phyloP scores from a whole-genome alignment of 2,888 invertebrate species.

The Troides aeacus region DNA sequence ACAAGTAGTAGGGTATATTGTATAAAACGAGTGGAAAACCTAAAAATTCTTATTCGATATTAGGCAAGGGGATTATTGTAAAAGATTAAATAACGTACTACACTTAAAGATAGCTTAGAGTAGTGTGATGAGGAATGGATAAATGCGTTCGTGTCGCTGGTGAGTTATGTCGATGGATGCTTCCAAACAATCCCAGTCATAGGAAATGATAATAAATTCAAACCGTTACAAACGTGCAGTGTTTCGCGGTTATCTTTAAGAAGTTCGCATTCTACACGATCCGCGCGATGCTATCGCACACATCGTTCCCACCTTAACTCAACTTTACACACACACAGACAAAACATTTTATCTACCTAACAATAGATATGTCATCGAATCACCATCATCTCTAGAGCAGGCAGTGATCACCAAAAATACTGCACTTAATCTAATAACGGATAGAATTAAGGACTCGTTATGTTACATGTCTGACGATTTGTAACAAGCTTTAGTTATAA shows the following conservation, averaged over 20 bases:
- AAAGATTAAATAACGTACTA: conserved; percentile 71
- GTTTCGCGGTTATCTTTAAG: conserved; percentile 30
- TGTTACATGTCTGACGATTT: conserved; percentile 2
- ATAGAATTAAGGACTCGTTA: conserved; percentile 13
- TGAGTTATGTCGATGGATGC: neutral
- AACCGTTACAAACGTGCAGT: conserved; percentile 24
- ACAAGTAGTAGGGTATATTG: conserved; percentile 65
- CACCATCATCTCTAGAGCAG: conserved; percentile 72
- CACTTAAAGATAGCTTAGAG: conserved; percentile 77
- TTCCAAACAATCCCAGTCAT: neutral
- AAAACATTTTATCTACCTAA: conserved; percentile 72
- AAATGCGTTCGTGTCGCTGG: conserved; percentile 17
- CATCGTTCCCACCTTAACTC: conserved; percentile 40
- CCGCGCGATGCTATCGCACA: conserved; percentile 35
- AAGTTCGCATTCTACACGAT: conserved; percentile 38
- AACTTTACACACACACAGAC: conserved; percentile 51
- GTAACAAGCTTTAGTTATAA: conserved; percentile 5
- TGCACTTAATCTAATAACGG: conserved; percentile 25
- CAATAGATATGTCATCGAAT: conserved; percentile 77
- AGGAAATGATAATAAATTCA: neutral
- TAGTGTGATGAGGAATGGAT: conserved; percentile 57
- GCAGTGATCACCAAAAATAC: conserved; percentile 48
- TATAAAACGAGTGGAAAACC: conserved; percentile 80
- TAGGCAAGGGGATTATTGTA: conserved; percentile 74
- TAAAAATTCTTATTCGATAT: conserved; percentile 71